Conservation (phyloP, 2,888 invertebrate genomes). For the Ashinkailepas kermadecensis region DNA sequence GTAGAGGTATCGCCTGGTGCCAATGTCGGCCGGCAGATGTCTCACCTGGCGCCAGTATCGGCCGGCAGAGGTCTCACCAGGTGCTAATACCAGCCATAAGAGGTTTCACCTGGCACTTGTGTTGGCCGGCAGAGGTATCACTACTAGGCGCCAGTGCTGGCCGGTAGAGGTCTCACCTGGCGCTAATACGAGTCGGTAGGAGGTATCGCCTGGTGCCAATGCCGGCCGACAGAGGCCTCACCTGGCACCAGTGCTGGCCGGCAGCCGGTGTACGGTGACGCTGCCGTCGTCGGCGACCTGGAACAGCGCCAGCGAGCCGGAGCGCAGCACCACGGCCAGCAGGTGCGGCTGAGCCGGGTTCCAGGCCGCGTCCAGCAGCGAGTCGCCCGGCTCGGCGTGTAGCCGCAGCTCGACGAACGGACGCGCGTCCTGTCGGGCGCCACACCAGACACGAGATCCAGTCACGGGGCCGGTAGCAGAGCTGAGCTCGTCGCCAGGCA, state of each 20-base stretch:
- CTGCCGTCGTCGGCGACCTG: neutral
- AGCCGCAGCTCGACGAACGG: constrained; percentile 27
- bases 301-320: constrained; percentile 13
- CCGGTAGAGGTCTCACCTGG: neutral
- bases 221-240: too few relatives aligned
- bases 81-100: too few relatives aligned
- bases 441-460: too few relatives aligned
- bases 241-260: neutral
- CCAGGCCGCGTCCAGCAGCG: neutral
- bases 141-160: too few relatives aligned
- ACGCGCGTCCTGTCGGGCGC: neutral
- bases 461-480: neutral
- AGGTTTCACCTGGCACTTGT: too few relatives aligned
- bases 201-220: too few relatives aligned
- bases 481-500: neutral
- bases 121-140: too few relatives aligned
- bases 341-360: neutral
- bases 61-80: too few relatives aligned
- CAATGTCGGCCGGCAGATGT: too few relatives aligned
- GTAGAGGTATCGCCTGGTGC: too few relatives aligned
- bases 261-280: constrained; percentile 3
- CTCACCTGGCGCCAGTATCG: too few relatives aligned
- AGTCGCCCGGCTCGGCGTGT: neutral
- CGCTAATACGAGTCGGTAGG: too few relatives aligned
- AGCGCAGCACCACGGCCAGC: neutral